phyloP scores from a whole-genome alignment of 2,888 invertebrate species.

The Automeris io region DNA sequence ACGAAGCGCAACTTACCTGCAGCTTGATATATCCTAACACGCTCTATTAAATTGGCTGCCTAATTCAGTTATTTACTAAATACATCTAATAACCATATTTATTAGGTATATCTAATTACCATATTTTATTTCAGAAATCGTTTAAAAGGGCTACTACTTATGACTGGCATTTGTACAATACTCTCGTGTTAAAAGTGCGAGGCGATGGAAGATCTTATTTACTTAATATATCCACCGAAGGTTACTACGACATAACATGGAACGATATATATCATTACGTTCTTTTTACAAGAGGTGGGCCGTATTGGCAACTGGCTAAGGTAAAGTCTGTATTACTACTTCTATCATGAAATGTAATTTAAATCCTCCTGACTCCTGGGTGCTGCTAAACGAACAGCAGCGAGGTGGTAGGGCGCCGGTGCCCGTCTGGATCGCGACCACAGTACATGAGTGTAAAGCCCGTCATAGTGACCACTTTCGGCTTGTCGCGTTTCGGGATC shows the following conservation, averaged over 20 bases:
- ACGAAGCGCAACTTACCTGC: too few species aligned
- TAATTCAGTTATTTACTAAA: too few species aligned
- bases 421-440: too few species aligned
- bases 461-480: too few species aligned
- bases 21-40: too few species aligned
- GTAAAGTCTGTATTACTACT: too few species aligned
- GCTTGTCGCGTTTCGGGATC: too few species aligned
- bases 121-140: constrained; percentile 80
- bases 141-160: constrained; percentile 83
- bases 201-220: constrained; percentile 97
- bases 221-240: constrained; percentile 85
- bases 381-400: too few species aligned
- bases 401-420: too few species aligned
- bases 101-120: neutral
- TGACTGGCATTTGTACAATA: constrained; percentile 88
- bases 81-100: neutral
- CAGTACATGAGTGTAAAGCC: too few species aligned
- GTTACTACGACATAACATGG: constrained; percentile 90
- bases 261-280: constrained; percentile 91
- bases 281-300: constrained; percentile 96
- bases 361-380: too few species aligned
- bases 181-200: constrained; percentile 84
- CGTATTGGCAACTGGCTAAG: constrained; percentile 97
- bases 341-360: too few species aligned
- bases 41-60: constrained; percentile 19